Evolutionary conservation across 2,797 vertebrate species (phyloP), one percentile per base, ranked within the genome.

Genomic region (Gymnoscopelus microlampas): DNA sequence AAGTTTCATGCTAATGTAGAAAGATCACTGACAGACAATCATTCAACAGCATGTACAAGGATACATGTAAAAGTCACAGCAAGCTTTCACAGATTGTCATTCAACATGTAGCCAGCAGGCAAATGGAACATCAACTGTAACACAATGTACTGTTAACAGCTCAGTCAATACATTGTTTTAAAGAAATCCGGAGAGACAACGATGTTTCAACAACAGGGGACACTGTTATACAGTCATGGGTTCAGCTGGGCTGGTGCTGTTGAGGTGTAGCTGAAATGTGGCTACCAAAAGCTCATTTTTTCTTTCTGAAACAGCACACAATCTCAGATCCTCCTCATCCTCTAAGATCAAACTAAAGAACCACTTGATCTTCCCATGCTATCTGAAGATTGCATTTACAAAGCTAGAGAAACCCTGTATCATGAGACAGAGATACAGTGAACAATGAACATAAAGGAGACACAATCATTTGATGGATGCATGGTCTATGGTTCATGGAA

Each of bases 401-500:
- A 71, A 60, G 53, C 74, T 84, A 79, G 71, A 83, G 90, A 88
- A 77, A 63, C 71, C 65, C 53, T 19, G 54, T 69, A 83, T 85
- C 78, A 83, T 83, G 78, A 29, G 26, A 29, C 26, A 29, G 26
- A 29, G 26, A 29, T 29, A 29, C 26, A 29, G 26, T 78, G 80
- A 79, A 29, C 26, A 29, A 4, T 78, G 80, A 79, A 29, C 80
- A 79, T 74, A 77, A 23, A 74, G 71, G 61, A 81, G 66, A 47
- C 48, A 8, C 5, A 11, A 29, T 29, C 1, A 29, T 80, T 76
- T 85, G 80, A 90, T 66, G 66, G 80, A 82, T 69, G 71, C 8
- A 19, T 19, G 19, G 19, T 2, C 62, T 15, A 39, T 47, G 67
- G 77, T 78, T 78, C 67, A 81, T 60, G 53, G 74, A 29, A 29